Evolutionary conservation across 2,888 invertebrate species (phyloP), one percentile per base, ranked within the genome.

Genomic region (Ectemnius lituratus): DNA sequence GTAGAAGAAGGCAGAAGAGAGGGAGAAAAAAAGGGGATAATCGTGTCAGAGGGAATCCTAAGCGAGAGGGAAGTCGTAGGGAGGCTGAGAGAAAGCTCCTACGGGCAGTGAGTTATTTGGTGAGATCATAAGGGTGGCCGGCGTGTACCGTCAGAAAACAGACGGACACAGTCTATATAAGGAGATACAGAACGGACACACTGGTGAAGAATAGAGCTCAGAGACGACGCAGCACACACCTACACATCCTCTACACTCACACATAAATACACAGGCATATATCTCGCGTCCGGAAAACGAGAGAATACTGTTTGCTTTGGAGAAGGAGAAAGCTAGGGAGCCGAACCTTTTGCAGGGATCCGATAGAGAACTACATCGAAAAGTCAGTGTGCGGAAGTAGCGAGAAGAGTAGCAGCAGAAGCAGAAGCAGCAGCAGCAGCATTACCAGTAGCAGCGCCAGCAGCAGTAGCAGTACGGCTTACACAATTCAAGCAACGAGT

Each of bases 301-400:
- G n/a, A 52, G 52, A 16, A 52, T 52, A 14, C 52, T 16, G 16
- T 52, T 52, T 16, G 52, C 52, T 14, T 52, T 16, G 52, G n/a
- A 52, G 52, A 37, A 8, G 37, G 37, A 52, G 52, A 52, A 52
- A 52, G 14, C 52, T 52, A 52, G 52, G n/a, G 52, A 52, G 5
- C 52, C 14, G 16, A 52, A 14, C 14, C 52, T 16, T 52, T 52
- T 52, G 14, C 52, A 52, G 52, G 52, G 52, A 52, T 16, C n/a
- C 52, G n/a, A 52, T 52, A 52, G 16, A 14, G 52, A 6, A 52
- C 37, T 37, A 37, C 52, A 52, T 52, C 52, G 52, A 52, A 52
- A 52, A 16, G n/a, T 52, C 52, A 52, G 52, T 14, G 52, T 52
- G 16, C 52, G 52, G 52, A 16, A 52, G 52, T 52, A 52, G 52